Evolutionary conservation across 2,797 vertebrate genomes (phyloP).

Genomic region (Rhincodon typus): DNA sequence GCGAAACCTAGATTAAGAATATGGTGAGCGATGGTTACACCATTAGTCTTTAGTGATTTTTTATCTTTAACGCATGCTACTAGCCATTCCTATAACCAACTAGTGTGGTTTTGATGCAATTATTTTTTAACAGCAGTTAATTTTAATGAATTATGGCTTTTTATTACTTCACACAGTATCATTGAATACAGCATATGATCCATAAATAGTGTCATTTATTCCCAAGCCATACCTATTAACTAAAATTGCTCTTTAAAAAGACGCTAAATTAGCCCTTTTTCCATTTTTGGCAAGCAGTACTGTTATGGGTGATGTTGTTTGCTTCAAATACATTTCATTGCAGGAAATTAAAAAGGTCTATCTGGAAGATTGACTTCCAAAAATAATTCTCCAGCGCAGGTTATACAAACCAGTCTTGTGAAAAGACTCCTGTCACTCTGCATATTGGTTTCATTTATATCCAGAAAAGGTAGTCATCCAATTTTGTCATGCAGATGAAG

Average conservation of each 20-base stretch:
- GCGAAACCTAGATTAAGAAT: conserved; percentile 3
- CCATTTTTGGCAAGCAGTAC: background rate
- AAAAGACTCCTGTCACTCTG: conserved; percentile 11
- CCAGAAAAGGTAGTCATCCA: background rate
- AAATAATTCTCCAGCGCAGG: conserved; percentile 26
- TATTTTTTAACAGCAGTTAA: background rate
- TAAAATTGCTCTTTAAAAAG: conserved; percentile 6
- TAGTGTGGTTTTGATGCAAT: background rate
- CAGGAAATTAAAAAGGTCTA: conserved; percentile 36
- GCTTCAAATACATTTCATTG: conserved; percentile 16
- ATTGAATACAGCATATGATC: background rate
- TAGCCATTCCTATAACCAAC: background rate
- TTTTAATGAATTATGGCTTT: background rate
- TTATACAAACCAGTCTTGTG: conserved; percentile 28
- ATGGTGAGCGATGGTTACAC: background rate
- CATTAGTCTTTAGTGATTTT: background rate
- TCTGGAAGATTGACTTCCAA: conserved; percentile 23
- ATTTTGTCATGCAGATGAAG: conserved; percentile 16
- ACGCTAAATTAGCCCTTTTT: conserved; percentile 23
- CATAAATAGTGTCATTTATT: background rate
- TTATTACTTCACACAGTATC: background rate
- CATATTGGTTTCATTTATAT: conserved; percentile 30
- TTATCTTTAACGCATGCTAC: background rate
- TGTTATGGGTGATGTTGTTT: background rate
- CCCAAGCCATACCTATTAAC: background rate